Evolutionary conservation across 2,888 invertebrate species (phyloP), one percentile per base, ranked within the genome.

Genomic region (Cryptus armator): DNA sequence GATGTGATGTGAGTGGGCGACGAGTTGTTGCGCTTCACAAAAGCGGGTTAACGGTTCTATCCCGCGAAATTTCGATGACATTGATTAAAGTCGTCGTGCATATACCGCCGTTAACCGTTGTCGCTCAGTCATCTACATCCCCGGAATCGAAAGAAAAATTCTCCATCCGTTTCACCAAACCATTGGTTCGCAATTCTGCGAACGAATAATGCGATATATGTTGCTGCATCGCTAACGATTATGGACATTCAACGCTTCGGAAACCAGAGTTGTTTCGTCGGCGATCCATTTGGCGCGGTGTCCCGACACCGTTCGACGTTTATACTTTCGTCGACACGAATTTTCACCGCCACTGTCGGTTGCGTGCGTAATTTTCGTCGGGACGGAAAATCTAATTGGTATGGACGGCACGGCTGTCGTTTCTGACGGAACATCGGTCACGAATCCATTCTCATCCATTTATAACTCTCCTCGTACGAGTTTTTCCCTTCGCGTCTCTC

Each of bases 361-460:
- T 9, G 56, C 56, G 19, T 4, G 24, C 56, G 56, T 24, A 24
- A 12, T 56, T 56, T 56, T 19, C 24, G 19, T 56, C 24, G 10
- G 0, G 37, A 56, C 24, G 56, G 24, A 56, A 56, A 24, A 14
- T 1, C 24, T 56, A 19, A 24, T 19, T 56, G 19, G 56, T 19
- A 56, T 4, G 56, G 24, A 10, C 56, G 19, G 56, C 12, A 10
- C 24, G 24, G 19, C 56, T 19, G 56, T 56, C 56, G 9, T 24
- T 7, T 24, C 64, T 84, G 87, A 86, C 84, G 56, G 56, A 87
- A 81, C 80, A 83, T 87, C 83, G 68, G 53, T 82, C 32, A 44
- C 56, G 76, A 56, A 84, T 84, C 82, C 74, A 82, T 66, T 37
- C 29, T 24, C 48, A 77, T 83, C 83, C 81, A 86, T 85, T 86